Percentiles rank a stretch among this genome's conserved stretches.
Evolutionary conservation across 2,113 vertebrate genomes (phyloP).

Genomic region (Chelonoidis abingdonii): DNA sequence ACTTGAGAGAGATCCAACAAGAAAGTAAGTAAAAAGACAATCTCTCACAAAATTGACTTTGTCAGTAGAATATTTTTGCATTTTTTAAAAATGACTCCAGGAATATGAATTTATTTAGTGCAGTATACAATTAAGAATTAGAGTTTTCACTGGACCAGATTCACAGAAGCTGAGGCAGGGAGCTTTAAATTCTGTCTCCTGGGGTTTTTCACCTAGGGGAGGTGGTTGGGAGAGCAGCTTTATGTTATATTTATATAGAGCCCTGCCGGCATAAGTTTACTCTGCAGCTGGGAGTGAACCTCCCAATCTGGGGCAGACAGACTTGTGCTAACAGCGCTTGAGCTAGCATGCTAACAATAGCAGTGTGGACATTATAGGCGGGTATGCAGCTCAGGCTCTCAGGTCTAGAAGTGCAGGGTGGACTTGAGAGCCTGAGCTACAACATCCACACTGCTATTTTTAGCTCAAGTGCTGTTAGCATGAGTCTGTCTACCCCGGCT

Average conservation of each 20-base stretch:
- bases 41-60: background rate
- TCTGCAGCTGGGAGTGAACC: background rate
- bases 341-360: background rate
- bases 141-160: background rate
- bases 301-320: background rate
- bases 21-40: background rate
- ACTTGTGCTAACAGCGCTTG: background rate
- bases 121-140: background rate
- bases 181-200: background rate
- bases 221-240: accelerated
- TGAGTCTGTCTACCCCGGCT: background rate
- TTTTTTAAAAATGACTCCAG: background rate
- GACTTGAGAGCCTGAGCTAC: background rate
- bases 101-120: background rate
- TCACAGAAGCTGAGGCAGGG: background rate
- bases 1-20: background rate
- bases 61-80: background rate
- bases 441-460: background rate
- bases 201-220: accelerated
- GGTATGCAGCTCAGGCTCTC: background rate
- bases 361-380: background rate
- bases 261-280: background rate
- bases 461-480: background rate
- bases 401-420: background rate
- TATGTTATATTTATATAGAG: background rate